Evolutionary conservation across 1,140 invertebrate species (phyloP), one percentile per base, ranked within the genome.

Genomic region (Phymastichus coffea): DNA sequence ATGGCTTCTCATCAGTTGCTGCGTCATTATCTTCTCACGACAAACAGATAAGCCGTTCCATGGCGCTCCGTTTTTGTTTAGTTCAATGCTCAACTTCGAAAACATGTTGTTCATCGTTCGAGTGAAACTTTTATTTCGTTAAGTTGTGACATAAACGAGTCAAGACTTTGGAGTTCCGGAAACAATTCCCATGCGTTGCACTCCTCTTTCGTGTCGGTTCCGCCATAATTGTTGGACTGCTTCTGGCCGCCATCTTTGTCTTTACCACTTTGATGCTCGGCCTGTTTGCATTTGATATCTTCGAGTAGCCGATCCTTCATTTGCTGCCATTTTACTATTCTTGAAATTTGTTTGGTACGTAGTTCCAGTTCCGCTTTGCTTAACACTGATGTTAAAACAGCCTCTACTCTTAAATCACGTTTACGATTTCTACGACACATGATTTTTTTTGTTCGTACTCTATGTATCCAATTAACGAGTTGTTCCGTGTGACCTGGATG

Each of bases 371-470:
- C 76, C 1, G 81, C 80, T 41, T 71, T 70, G 6, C 28, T 51
- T 6, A 82, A 51, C 0, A 80, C 71, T 40, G 68, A 67, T 3
- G 72, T 67, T 9, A 83, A 64, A 28, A 82, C 67, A 4, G 82
- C 79, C 48, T 82, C 77, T 23, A 81, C 65, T 2, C 80, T 72
- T 4, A 82, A 64, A 67, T 82, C 67, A 23, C 76, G 76, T 37
- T 69, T 72, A 17, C 66, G 71, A 62, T 68, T 73, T 41, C 64
- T 67, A 41, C 77, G 69, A 35, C 72, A 74, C 28, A 67, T 67
- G 7, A 69, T 53, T 67, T 79, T 81, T 67, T 83, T 83, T 25
- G 63, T 57, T 52, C 78, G 75, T 25, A 82, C 72, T 61, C 70
- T 67, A 20, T 55, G 64, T 43, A 83, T 82, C 82, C 82, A 83